Conservation (phyloP, 1,140 invertebrate species). For the Lepidurus packardi region DNA sequence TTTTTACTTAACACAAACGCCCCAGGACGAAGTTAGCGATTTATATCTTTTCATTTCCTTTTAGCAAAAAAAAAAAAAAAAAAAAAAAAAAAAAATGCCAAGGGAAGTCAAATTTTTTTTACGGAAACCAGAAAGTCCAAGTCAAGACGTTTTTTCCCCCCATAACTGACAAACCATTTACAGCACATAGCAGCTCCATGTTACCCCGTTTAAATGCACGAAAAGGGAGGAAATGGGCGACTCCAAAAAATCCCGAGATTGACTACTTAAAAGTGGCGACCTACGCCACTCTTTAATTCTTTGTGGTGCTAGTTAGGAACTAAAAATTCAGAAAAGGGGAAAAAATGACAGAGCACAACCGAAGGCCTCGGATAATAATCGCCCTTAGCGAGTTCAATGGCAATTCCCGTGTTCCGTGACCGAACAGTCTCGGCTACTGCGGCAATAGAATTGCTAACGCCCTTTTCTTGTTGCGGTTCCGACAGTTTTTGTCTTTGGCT, state of each 20-base stretch:
- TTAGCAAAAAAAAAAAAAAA: not conserved
- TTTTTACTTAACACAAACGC: not conserved
- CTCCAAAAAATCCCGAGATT: not conserved
- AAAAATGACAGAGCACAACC: not conserved
- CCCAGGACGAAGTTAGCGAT: not conserved
- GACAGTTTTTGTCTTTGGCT: not conserved
- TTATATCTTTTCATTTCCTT: not conserved
- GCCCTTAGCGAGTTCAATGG: constrained; percentile 21
- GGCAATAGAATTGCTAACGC: constrained; percentile 14
- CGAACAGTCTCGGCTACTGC: not conserved
- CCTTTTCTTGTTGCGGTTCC: constrained; percentile 4
- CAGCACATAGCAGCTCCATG: not conserved
- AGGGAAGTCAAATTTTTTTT: not conserved
- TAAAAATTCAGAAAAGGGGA: not conserved
- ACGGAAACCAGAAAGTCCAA: not conserved
- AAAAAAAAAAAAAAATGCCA: not conserved
- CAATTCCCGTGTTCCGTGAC: constrained; percentile 14
- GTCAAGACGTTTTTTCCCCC: not conserved
- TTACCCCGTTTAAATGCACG: not conserved
- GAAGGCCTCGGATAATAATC: not conserved
- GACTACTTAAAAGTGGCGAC: not conserved
- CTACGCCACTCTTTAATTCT: not conserved
- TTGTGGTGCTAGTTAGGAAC: not conserved
- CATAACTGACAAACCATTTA: not conserved
- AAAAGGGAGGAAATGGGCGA: not conserved